Evolutionary conservation across 2,797 vertebrate species (phyloP).

Genomic region (Lerista edwardsae): DNA sequence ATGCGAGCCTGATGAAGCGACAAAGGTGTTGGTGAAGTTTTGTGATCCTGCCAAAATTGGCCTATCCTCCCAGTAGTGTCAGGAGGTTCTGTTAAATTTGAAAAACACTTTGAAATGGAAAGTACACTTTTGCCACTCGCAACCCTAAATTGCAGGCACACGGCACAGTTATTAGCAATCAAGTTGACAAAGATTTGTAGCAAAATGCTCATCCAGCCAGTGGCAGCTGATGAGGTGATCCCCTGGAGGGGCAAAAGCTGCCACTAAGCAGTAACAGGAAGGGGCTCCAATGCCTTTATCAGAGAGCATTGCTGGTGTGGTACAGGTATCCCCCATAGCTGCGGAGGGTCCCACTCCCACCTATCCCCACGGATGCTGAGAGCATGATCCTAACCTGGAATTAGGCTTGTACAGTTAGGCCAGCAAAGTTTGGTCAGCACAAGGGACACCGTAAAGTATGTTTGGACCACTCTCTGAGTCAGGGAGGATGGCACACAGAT

Average conservation of each 20-base stretch:
- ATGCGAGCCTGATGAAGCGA: not conserved
- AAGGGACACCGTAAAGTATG: no score
- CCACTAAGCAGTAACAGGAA: not conserved
- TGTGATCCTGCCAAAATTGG: not conserved
- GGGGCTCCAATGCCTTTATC: not conserved
- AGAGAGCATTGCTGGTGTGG: not conserved
- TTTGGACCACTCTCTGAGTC: no score
- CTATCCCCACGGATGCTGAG: no score
- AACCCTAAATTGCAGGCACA: not conserved
- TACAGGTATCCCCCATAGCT: no score
- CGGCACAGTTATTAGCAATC: not conserved
- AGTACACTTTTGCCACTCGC: not conserved
- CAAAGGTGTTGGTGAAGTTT: not conserved
- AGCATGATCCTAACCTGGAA: no score
- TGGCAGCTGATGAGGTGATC: not conserved
- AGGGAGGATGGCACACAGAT: no score
- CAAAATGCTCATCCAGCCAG: not conserved
- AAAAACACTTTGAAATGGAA: not conserved
- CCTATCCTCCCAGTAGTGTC: not conserved
- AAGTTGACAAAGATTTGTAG: not conserved
- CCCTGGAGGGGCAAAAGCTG: not conserved
- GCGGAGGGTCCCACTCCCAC: no score
- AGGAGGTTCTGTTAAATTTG: not conserved
- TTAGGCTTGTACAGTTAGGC: no score
- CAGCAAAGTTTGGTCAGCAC: no score